Percentiles rank a stretch among this genome's conserved stretches.
phyloP scores from a whole-genome alignment of 2,888 invertebrate genomes.

The Drosophila longiperda region DNA sequence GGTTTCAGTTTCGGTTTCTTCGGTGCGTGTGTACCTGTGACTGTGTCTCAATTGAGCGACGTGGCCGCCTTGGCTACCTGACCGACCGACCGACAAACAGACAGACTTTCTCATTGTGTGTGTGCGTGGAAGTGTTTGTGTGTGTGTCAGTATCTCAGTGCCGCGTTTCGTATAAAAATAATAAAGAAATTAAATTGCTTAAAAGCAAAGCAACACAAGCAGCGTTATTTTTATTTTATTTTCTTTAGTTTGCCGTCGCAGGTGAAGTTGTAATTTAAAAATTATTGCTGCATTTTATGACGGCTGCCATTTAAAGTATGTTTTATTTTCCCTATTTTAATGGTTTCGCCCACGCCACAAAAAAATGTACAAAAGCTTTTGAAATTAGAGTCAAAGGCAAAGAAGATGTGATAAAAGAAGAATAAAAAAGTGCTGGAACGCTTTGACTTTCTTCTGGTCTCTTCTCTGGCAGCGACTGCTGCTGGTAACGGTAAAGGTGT shows the following conservation, averaged over 20 bases:
- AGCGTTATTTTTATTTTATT: slow-evolving; percentile 10
- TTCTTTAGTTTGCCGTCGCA: slow-evolving; percentile 26
- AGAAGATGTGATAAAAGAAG: neutral
- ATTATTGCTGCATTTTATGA: slow-evolving; percentile 63
- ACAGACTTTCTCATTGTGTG: slow-evolving; percentile 9
- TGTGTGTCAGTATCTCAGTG: slow-evolving; percentile 32
- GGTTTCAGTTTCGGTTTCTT: slow-evolving; percentile 34
- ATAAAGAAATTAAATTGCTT: slow-evolving; percentile 82
- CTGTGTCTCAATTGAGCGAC: slow-evolving; percentile 64
- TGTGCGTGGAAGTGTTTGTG: slow-evolving; percentile 7
- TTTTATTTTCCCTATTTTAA: slow-evolving; percentile 31
- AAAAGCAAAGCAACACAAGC: slow-evolving; percentile 54
- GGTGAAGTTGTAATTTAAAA: slow-evolving; percentile 58
- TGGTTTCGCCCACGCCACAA: slow-evolving; percentile 41
- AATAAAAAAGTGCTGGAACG: slow-evolving; percentile 27
- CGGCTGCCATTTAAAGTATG: slow-evolving; percentile 38
- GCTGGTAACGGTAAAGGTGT: slow-evolving; percentile 60
- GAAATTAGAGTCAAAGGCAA: slow-evolving; percentile 19
- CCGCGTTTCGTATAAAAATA: slow-evolving; percentile 74
- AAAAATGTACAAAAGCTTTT: neutral
- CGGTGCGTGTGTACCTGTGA: slow-evolving; percentile 56
- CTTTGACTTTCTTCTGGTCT: neutral
- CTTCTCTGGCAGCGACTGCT: neutral
- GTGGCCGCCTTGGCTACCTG: slow-evolving; percentile 68
- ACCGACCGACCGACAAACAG: slow-evolving; percentile 10